Evolutionary conservation across 2,888 invertebrate species (phyloP).

Genomic region (Mesorhabditis spiculigera): DNA sequence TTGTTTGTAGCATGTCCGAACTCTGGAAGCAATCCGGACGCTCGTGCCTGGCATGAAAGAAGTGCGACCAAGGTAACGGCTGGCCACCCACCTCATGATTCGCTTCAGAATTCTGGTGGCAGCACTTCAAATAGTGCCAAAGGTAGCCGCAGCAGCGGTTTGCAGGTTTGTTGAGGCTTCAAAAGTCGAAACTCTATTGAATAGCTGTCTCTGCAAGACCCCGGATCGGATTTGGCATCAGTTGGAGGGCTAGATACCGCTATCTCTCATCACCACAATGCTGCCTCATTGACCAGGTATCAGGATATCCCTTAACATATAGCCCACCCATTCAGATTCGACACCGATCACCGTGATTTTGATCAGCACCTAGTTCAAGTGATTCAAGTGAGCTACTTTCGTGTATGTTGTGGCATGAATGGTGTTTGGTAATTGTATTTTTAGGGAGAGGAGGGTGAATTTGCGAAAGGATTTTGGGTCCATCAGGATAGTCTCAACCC

Average conservation of each 20-base stretch:
- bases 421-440: neutral
- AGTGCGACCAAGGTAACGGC: neutral
- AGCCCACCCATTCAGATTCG: constrained; percentile 31
- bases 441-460: constrained; percentile 30
- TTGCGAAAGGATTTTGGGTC: constrained; percentile 45
- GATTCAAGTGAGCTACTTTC: constrained; percentile 26
- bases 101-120: constrained; percentile 30
- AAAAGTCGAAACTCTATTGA: no score
- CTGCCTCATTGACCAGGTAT: constrained; percentile 50
- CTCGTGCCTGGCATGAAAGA: neutral
- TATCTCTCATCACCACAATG: constrained; percentile 57
- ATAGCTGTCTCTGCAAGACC: constrained; percentile 38
- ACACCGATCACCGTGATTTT: constrained; percentile 57
- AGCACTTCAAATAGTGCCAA: constrained; percentile 51
- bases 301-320: no score
- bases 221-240: constrained; percentile 52
- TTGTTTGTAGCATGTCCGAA: neutral
- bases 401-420: neutral
- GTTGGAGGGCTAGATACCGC: constrained; percentile 55
- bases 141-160: constrained; percentile 53
- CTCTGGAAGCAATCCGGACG: neutral
- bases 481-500: constrained; percentile 67
- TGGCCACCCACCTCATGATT: neutral
- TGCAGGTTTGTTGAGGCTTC: constrained; percentile 28
- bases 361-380: constrained; percentile 53